Evolutionary conservation across 1,140 invertebrate species (phyloP), one percentile per base, ranked within the genome.

Genomic region (Lordiphosa clarofinis): DNA sequence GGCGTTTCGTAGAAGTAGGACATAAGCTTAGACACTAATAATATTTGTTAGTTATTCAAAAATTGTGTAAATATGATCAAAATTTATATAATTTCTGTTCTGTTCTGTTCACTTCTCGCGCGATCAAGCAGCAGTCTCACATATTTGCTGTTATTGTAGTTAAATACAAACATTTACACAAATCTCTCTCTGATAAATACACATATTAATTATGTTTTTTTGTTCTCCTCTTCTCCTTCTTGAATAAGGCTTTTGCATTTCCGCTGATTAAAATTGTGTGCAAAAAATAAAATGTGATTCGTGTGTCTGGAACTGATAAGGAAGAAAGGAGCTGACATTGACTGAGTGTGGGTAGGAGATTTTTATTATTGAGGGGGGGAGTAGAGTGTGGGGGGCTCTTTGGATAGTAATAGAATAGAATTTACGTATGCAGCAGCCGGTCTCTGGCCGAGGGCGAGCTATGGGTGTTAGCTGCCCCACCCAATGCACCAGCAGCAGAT

Each of bases 351-450:
- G 48, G 6, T 38, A 21, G 19, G 19, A 19, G 19, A 19, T 19
- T 19, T 19, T 19, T 19, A 19, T 19, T 19, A 3, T 19, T 19
- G 15, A 3, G 15, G 15, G 15, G 5, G 24, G 37, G 33, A 19
- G 28, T 21, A 21, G 4, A 46, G 11, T n/a, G n/a, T n/a, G 12
- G 54, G 48, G 60, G 42, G 37, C 63, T 78, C 75, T 78, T 78
- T 78, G 75, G 74, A 70, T 74, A 73, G 60, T 53, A 56, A 11
- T 69, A 56, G 33, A 31, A 50, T 43, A 31, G 67, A 86, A 73
- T 1, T 87, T 87, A 87, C 75, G 86, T 86, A 37, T 87, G 79
- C 64, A 87, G 66, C 68, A 87, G 59, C 69, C 86, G 75, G 50
- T 87, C 79, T 31, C 75, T 56, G 38, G 75, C 73, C 36, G 84